These are phyloP conservation scores for Pampus argenteus DNA, from an alignment of 2,797 vertebrate genomes.

Conservation along the genomic window DNA sequence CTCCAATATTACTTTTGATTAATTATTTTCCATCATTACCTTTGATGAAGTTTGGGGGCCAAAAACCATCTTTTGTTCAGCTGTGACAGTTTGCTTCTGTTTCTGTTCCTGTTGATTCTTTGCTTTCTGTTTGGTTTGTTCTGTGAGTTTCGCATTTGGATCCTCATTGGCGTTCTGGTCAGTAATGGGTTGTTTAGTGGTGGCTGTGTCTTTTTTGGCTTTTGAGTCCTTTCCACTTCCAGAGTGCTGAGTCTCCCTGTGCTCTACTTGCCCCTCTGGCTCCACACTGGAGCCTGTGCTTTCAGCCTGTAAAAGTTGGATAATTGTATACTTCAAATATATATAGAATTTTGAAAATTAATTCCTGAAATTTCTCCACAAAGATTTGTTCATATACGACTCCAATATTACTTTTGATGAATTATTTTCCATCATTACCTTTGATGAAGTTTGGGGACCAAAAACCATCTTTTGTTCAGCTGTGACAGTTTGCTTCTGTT, in stretches of 20 bases:
- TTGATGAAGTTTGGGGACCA: constrained; percentile 7
- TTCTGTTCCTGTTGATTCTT: constrained; percentile 38
- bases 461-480: constrained; percentile 39
- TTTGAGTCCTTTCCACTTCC: background rate
- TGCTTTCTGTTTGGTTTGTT: constrained; percentile 27
- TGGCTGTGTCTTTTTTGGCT: constrained; percentile 20
- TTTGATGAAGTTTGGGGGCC: constrained; percentile 19
- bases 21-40: constrained; percentile 50
- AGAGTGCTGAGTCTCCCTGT: constrained; percentile 41
- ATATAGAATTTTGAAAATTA: too few relatives aligned
- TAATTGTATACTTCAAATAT: background rate
- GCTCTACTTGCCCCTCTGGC: background rate
- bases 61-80: constrained; percentile 45
- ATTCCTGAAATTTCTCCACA: too few relatives aligned
- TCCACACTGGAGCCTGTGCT: constrained; percentile 63
- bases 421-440: constrained; percentile 56
- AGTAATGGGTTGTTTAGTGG: constrained; percentile 14
- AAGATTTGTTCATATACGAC: background rate
- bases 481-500: background rate
- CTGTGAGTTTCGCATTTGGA: constrained; percentile 31
- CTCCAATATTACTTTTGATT: background rate
- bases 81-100: background rate
- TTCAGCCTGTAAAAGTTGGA: constrained; percentile 36
- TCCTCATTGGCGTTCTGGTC: constrained; percentile 68
- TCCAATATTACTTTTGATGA: background rate